Base-by-base conservation (phyloP, 1,140 invertebrate species). In the Proales similis region DNA sequence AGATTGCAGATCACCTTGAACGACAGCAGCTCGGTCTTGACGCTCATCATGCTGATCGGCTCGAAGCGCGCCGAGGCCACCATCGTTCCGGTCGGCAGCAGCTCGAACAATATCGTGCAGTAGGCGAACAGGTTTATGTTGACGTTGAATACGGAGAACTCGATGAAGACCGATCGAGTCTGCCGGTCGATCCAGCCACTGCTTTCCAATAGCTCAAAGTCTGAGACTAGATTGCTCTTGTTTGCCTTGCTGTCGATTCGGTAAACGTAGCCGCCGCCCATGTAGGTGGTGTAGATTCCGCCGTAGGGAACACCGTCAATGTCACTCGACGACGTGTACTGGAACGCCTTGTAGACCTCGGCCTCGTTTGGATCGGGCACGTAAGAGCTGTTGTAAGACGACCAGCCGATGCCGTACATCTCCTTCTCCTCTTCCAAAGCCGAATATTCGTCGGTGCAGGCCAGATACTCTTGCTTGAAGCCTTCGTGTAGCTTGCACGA, bases 81-180 rank as follows among this genome's bases (percentile, higher is more conserved):
- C 5, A 51, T n/a, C 20, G 7, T 6, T 9, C 48, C 48, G n/a
- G 48, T 51, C 20, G 30, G 48, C 14, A 51, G 30, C 22, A 36
- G 5, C 14, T 51, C 48, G 24, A 51, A 49, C 14, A 47, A 14
- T 27, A 49, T 49, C 5, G 4, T 49, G n/a, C 48, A 49, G 11
- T 49, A 24, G 3, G 26, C 7, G 11, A 14, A 29, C 3, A 49
- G 22, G 22, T 30, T 29, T 30, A 30, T 46, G 24, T 46, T 75
- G 2, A 80, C 74, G 67, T 82, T 82, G 67, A 81, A 82, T 7
- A 77, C 73, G 4, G 80, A 79, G 66, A 82, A 80, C 64, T 82
- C 80, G 3, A 80, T 69, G 62, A 82, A 77, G 12, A 82, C 71
- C 4, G 79, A 80, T 64, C 81, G 64, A 1, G 81, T 82, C 30